Evolutionary conservation across 2,113 vertebrate genomes (phyloP).

Genomic region (Sphyrna mokarran): DNA sequence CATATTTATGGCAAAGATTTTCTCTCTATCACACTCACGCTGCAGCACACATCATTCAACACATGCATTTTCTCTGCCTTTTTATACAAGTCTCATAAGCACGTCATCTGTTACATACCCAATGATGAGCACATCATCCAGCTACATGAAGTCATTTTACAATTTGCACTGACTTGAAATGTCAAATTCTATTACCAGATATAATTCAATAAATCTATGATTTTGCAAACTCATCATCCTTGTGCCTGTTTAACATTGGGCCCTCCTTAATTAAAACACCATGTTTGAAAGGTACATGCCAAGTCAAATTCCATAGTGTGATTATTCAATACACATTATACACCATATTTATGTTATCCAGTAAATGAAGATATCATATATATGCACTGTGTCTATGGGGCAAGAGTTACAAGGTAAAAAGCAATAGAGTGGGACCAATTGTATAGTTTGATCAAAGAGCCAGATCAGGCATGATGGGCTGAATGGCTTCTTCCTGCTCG

Average conservation of each 20-base stretch:
- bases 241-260: neutral
- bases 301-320: neutral
- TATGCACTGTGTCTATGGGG: no score
- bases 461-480: no score
- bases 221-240: neutral
- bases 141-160: neutral
- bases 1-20: neutral
- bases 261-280: neutral
- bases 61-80: neutral
- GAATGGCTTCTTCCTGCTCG: neutral
- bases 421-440: neutral
- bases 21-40: neutral
- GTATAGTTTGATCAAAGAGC: neutral
- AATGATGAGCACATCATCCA: neutral
- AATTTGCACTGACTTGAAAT: neutral
- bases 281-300: neutral
- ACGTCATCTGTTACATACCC: neutral
- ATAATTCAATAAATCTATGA: neutral
- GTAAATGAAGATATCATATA: neutral
- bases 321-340: neutral
- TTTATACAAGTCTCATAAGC: neutral
- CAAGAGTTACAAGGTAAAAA: neutral
- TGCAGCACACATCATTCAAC: neutral
- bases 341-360: neutral
- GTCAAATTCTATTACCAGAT: neutral